These are phyloP conservation scores for Macquaria ambigua DNA, from an alignment of 2,113 vertebrate genomes.

Conservation along the genomic window DNA sequence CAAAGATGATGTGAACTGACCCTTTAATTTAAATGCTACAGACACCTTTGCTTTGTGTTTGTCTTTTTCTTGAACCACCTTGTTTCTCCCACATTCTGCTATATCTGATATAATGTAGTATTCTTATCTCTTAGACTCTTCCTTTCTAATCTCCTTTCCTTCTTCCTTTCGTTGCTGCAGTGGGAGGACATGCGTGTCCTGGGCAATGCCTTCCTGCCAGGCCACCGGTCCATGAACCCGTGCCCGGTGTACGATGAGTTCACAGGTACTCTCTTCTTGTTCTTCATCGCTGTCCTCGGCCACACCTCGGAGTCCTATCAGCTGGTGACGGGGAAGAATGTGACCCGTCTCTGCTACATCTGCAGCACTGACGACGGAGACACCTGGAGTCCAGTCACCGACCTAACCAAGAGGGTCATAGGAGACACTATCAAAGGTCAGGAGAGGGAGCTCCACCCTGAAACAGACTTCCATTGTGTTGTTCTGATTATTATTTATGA, in stretches of 20 bases:
- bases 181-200: constrained; percentile 91
- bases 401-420: constrained; percentile 91
- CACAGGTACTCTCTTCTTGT: constrained; percentile 86
- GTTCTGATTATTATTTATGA: neutral
- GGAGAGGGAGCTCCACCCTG: no score
- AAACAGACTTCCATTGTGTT: neutral
- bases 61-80: neutral
- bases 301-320: constrained; percentile 90
- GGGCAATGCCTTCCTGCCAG: constrained; percentile 85
- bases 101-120: neutral
- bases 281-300: constrained; percentile 93
- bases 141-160: neutral
- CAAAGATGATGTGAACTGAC: neutral
- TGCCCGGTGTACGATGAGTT: constrained; percentile 92
- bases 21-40: neutral
- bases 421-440: constrained; percentile 89
- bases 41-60: neutral
- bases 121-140: neutral
- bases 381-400: constrained; percentile 89
- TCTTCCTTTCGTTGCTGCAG: constrained; percentile 74
- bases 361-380: constrained; percentile 88
- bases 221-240: constrained; percentile 96
- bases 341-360: constrained; percentile 92
- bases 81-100: neutral
- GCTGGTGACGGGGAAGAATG: constrained; percentile 90